A percentile compares a stretch with the other conserved stretches of the same genome.
Evolutionary conservation across 2,113 vertebrate genomes (phyloP).

Genomic region (Strigops habroptila): DNA sequence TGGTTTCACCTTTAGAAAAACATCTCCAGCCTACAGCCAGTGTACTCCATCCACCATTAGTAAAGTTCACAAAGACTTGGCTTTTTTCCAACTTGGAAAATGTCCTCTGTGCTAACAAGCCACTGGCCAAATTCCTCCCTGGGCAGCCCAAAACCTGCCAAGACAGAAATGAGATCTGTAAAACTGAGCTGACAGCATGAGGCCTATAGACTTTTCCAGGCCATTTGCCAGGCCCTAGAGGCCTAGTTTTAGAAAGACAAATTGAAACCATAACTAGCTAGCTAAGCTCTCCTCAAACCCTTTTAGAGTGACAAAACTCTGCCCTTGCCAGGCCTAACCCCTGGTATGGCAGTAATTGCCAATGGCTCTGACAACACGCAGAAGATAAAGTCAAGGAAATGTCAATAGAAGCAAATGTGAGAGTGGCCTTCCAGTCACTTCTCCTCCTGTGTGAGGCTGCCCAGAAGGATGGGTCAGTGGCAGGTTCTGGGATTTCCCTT

Average conservation of each 20-base stretch:
- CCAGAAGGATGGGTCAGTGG: background rate
- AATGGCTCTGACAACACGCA: background rate
- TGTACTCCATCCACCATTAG: background rate
- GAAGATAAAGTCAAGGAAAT: background rate
- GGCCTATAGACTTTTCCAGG: conserved; percentile 48
- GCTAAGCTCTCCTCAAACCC: background rate
- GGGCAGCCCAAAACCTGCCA: conserved; percentile 39
- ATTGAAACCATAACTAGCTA: conserved; percentile 34
- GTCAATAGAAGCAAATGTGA: background rate
- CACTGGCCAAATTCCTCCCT: conserved; percentile 25
- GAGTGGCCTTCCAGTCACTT: background rate
- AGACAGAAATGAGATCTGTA: conserved; percentile 44
- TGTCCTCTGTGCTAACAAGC: background rate
- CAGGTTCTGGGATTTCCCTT: background rate
- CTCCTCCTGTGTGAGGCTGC: background rate
- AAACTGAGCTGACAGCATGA: conserved; percentile 13
- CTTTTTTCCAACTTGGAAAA: background rate
- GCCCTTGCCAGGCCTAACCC: background rate
- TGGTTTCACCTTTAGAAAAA: conserved; percentile 6
- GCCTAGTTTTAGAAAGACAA: conserved; percentile 47
- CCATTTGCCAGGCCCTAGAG: conserved; percentile 42
- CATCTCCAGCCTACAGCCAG: background rate
- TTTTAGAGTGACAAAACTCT: background rate
- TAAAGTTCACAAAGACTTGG: background rate
- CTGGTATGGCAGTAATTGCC: background rate